Evolutionary conservation across 2,113 vertebrate species (phyloP).

Genomic region (Terrapene triunguis): DNA sequence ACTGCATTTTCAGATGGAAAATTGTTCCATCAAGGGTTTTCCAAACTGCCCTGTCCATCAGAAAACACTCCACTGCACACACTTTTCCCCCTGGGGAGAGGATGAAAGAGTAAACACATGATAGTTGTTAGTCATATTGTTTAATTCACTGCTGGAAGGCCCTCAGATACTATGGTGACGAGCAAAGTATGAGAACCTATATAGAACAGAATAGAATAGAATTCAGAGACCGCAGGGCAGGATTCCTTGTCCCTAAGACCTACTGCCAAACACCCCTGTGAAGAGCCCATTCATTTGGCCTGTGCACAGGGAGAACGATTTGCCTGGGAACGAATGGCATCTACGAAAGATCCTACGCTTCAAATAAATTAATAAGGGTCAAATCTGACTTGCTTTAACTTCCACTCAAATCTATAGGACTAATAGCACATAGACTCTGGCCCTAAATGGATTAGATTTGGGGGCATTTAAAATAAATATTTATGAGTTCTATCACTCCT

Average conservation of each 20-base stretch:
- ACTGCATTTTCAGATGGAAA: not conserved
- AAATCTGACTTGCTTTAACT: not conserved
- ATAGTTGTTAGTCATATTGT: not conserved
- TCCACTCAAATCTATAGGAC: not conserved
- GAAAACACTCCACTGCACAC: not conserved
- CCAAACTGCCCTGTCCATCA: not conserved
- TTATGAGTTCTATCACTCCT: conserved; percentile 63
- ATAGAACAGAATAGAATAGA: not conserved
- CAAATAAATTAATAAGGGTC: not conserved
- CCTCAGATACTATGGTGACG: not conserved
- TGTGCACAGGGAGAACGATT: not conserved
- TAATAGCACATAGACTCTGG: conserved; percentile 61
- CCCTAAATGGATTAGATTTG: conserved; percentile 67
- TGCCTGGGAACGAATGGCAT: not conserved
- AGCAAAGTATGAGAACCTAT: not conserved
- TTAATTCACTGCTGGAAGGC: conserved; percentile 11
- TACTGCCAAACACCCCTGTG: conserved; percentile 15
- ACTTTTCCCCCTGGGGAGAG: not conserved
- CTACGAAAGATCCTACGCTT: not conserved
- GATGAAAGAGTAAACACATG: not conserved
- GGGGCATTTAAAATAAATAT: conserved; percentile 55
- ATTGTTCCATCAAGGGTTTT: not conserved
- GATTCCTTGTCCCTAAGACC: conserved; percentile 26
- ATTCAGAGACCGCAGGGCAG: conserved; percentile 52
- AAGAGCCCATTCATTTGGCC: not conserved